Base-by-base conservation (phyloP, 1,140 invertebrate species). In the Tribolium castaneum region DNA sequence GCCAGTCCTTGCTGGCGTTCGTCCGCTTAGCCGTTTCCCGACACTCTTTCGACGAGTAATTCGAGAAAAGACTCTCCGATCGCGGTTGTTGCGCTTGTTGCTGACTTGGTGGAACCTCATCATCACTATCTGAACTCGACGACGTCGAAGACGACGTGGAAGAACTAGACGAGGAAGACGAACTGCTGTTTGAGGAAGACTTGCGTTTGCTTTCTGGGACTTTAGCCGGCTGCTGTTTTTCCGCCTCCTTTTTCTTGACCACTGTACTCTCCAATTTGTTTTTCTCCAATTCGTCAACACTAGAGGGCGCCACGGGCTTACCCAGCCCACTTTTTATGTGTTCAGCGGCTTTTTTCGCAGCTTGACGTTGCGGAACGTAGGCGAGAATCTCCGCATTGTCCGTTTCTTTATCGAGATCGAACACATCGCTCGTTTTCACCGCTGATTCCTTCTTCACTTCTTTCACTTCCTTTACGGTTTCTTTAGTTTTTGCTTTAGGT, bases 261-360 rank as follows among this genome's bases (percentile, higher is more conserved):
- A 74, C 75, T 0, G 51, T 45, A 3, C 80, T 82, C 77, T 82
- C 76, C 52, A 19, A 82, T 70, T 82, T 84, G 6, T 70, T 14
- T 71, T 77, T 76, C 84, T 77, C 82, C 84, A 9, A 9, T 45
- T 0, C 39, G 56, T 35, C 72, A 12, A 45, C 90, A 4, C 83
- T 49, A 76, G 81, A 9, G 7, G 81, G 19, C n/a, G 79, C n/a
- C 14, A 70, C 49, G 3, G 90, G 88, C 80, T 93, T 93, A 16
- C 89, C 90, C 71, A 94, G 87, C 50, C 93, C 94, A 86, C 93
- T 95, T 83, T 96, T 96, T 49, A 97, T 94, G 83, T 96, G 95
- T 81, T 95, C 95, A 7, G 94, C 94, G 1, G 95, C 95, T 86
- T 97, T 97, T 85, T 96, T 96, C 35, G 96, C 96, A 3, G 96